Evolutionary conservation across 2,113 vertebrate species (phyloP).

Genomic region (Leucosticte australis): DNA sequence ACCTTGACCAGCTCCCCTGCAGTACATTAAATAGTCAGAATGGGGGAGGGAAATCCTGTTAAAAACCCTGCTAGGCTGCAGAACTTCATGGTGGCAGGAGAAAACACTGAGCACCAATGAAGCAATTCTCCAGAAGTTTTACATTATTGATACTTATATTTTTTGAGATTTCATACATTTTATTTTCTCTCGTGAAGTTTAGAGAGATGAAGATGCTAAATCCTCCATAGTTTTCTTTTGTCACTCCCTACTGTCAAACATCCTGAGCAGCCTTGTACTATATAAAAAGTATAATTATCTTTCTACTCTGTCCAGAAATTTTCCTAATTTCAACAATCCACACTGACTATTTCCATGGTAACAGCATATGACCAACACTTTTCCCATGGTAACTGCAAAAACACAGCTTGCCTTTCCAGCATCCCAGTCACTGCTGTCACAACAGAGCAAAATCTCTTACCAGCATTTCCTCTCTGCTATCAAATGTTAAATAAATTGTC

Average conservation of each 20-base stretch:
- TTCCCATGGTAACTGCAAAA: constrained; percentile 35
- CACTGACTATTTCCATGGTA: constrained; percentile 42
- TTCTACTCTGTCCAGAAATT: constrained; percentile 44
- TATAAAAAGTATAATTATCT: constrained; percentile 38
- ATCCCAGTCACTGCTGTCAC: constrained; percentile 20
- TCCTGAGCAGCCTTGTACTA: background rate
- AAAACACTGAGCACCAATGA: background rate
- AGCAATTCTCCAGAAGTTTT: background rate
- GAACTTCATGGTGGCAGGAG: background rate
- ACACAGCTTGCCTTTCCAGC: constrained; percentile 8
- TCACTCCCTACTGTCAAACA: background rate
- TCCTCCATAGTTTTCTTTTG: background rate
- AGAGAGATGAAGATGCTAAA: background rate
- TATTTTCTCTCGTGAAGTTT: background rate
- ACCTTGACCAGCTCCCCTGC: background rate
- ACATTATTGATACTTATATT: background rate
- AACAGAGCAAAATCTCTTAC: constrained; percentile 39
- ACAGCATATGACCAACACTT: constrained; percentile 37
- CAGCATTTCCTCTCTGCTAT: background rate
- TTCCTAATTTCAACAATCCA: constrained; percentile 44
- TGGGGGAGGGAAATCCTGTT: background rate
- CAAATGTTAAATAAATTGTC: constrained; percentile 42
- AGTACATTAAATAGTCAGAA: background rate
- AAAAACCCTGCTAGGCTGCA: background rate
- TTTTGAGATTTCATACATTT: background rate